phyloP scores from a whole-genome alignment of 2,888 invertebrate species.

The Argyra leucocephala region DNA sequence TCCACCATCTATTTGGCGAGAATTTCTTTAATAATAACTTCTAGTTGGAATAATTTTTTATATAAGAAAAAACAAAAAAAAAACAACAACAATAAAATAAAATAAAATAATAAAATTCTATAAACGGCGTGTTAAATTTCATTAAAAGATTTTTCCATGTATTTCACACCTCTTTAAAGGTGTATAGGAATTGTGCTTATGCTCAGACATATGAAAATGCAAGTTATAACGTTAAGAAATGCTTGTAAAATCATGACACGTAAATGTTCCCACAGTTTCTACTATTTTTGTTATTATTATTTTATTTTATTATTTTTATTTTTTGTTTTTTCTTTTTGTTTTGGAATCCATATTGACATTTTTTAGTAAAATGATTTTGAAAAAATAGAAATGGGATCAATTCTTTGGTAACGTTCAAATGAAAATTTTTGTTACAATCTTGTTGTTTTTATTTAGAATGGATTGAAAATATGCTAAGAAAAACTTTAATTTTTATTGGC shows the following conservation, averaged over 20 bases:
- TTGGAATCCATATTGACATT: neutral
- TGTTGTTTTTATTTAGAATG: no score
- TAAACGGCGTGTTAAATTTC: neutral
- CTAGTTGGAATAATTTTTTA: no score
- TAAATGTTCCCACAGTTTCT: neutral
- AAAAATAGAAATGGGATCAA: no score
- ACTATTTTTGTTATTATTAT: neutral
- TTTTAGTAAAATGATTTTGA: neutral
- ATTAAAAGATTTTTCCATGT: neutral
- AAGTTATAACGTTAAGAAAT: neutral
- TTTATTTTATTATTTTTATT: neutral
- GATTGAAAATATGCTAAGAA: no score
- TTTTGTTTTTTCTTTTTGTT: neutral
- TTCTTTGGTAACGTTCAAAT: no score
- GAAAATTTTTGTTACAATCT: no score
- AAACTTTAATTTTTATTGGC: no score
- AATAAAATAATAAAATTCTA: neutral
- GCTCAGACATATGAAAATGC: neutral
- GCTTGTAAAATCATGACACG: slow-evolving; percentile 1
- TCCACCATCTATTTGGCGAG: no score
- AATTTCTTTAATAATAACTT: no score
- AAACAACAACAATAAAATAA: neutral
- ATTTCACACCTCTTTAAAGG: slow-evolving; percentile 4
- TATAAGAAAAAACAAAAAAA: no score
- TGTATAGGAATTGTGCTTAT: neutral